These are phyloP conservation scores for Pyrrhosoma nymphula DNA, from an alignment of 2,888 invertebrate species.

Conservation along the genomic window DNA sequence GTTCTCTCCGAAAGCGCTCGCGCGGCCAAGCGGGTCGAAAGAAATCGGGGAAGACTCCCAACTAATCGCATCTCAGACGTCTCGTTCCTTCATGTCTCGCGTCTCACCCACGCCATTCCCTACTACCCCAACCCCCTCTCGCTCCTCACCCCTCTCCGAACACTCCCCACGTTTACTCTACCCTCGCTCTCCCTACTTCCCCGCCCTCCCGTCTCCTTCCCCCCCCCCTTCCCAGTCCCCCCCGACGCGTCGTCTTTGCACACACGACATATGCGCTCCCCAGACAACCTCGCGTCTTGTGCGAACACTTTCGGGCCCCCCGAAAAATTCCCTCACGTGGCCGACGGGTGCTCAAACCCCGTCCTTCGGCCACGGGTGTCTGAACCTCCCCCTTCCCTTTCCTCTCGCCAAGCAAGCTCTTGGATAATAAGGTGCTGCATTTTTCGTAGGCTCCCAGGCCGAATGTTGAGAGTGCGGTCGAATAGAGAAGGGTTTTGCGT, in stretches of 20 bases:
- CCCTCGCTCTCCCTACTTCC: background rate
- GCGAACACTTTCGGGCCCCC: background rate
- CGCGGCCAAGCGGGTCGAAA: background rate
- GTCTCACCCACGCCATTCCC: background rate
- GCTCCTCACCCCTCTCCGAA: background rate
- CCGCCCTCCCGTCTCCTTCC: background rate
- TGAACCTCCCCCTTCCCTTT: background rate
- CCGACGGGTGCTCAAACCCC: slow-evolving; percentile 52
- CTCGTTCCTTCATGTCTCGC: background rate
- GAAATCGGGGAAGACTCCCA: background rate
- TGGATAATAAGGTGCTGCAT: slow-evolving; percentile 38
- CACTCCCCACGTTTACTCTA: background rate
- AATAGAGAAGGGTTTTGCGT: slow-evolving; percentile 52
- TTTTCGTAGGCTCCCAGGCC: slow-evolving; percentile 33
- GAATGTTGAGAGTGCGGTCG: slow-evolving; percentile 41
- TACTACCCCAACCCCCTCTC: background rate
- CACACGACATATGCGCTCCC: slow-evolving; percentile 36
- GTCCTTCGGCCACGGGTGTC: slow-evolving; percentile 30
- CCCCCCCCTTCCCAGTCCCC: background rate
- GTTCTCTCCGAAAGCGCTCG: background rate
- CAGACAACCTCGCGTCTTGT: slow-evolving; percentile 44
- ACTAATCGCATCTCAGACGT: background rate
- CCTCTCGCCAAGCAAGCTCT: background rate
- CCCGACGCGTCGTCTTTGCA: background rate
- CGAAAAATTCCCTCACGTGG: slow-evolving; percentile 60